Evolutionary conservation across 2,797 vertebrate species (phyloP).

Genomic region (Pseudocheirus occidentalis): DNA sequence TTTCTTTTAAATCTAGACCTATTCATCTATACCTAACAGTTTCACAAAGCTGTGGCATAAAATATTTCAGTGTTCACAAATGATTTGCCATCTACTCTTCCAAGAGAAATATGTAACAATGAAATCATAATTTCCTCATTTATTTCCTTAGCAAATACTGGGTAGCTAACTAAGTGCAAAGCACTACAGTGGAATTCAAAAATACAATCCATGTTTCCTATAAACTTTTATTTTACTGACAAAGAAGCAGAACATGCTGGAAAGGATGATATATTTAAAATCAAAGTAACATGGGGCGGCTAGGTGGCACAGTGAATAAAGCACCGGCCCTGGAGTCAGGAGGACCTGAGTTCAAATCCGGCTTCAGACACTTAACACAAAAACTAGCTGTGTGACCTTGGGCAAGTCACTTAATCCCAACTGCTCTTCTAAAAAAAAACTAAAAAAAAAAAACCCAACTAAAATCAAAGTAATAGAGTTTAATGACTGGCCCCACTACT

Average conservation of each 20-base stretch:
- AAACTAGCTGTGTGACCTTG: too few species aligned
- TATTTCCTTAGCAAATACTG: constrained; percentile 38
- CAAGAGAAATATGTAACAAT: constrained; percentile 28
- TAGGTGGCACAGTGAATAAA: too few species aligned
- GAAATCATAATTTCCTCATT: constrained; percentile 33
- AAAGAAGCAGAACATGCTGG: not conserved
- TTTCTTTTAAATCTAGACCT: constrained; percentile 20
- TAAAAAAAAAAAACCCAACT: too few species aligned
- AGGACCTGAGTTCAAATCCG: too few species aligned
- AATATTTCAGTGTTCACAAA: constrained; percentile 33
- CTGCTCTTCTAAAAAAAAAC: too few species aligned
- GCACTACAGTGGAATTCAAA: constrained; percentile 15
- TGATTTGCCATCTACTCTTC: constrained; percentile 32
- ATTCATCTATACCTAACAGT: constrained; percentile 35
- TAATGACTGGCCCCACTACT: not conserved
- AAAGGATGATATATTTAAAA: not conserved
- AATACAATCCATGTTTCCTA: constrained; percentile 30
- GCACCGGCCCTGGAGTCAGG: too few species aligned
- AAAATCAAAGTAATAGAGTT: not conserved
- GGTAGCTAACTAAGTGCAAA: not conserved
- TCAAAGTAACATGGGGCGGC: too few species aligned
- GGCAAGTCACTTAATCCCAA: too few species aligned
- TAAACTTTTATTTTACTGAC: constrained; percentile 8
- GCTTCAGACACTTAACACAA: too few species aligned
- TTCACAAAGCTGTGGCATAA: constrained; percentile 30